Evolutionary conservation across 2,797 vertebrate genomes (phyloP).

Genomic region (Centropyge bicolor): DNA sequence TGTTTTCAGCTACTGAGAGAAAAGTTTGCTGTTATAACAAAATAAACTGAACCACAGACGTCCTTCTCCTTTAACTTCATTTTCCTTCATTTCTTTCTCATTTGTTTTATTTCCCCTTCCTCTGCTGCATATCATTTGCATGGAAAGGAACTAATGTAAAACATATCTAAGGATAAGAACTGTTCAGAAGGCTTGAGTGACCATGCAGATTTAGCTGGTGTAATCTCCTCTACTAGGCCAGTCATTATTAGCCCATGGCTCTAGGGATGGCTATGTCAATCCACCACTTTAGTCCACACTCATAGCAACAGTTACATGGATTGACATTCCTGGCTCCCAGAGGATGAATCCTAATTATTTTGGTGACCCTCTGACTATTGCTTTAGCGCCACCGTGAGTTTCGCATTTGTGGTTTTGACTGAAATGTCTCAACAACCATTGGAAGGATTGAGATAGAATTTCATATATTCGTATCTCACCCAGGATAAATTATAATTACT

Average conservation of each 20-base stretch:
- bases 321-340: neutral
- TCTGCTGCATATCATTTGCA: neutral
- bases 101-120: neutral
- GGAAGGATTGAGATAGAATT: neutral
- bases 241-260: neutral
- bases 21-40: constrained; percentile 4
- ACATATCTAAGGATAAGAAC: neutral
- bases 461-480: neutral
- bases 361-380: neutral
- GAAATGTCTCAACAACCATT: neutral
- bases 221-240: constrained; percentile 6
- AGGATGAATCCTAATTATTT: neutral
- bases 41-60: neutral
- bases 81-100: neutral
- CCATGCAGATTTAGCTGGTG: neutral
- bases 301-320: neutral
- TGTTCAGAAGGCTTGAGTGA: neutral
- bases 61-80: neutral
- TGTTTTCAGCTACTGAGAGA: constrained; percentile 17
- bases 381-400: neutral
- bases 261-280: neutral
- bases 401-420: constrained; percentile 4
- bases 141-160: neutral
- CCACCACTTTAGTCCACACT: neutral
- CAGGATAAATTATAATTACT: neutral